Evolutionary conservation across 37 sponge, comb jelly and placozoan genomes (phyloP).

Genomic region (Halisarca cf. caerulea): DNA sequence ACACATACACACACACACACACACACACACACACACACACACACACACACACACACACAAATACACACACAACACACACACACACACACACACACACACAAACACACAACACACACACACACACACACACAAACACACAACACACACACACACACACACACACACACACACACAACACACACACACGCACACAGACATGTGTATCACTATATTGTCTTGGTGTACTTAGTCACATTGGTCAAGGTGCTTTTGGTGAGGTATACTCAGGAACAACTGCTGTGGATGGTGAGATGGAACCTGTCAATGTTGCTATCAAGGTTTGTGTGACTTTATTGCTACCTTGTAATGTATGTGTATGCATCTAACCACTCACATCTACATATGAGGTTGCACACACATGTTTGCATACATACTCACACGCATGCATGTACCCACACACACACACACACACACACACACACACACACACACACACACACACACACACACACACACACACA

Average conservation of each 20-base stretch:
- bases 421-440: no score
- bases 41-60: not conserved
- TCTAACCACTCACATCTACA: not conserved
- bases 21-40: no score
- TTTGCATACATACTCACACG: no score
- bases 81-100: no score
- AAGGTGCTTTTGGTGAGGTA: constrained; percentile 86
- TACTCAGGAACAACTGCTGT: constrained; percentile 59
- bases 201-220: not conserved
- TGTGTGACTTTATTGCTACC: not conserved
- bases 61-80: not conserved
- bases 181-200: not conserved
- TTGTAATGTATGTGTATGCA: constrained; percentile 17
- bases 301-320: constrained; percentile 76
- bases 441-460: no score
- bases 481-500: no score
- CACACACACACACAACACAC: not conserved
- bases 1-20: no score
- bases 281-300: constrained; percentile 48
- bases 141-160: no score
- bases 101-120: no score
- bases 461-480: no score
- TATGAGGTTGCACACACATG: no score
- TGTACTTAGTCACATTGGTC: constrained; percentile 32
- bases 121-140: no score